Evolutionary conservation across 2,113 vertebrate species (phyloP).

Genomic region (Dasyurus viverrinus): DNA sequence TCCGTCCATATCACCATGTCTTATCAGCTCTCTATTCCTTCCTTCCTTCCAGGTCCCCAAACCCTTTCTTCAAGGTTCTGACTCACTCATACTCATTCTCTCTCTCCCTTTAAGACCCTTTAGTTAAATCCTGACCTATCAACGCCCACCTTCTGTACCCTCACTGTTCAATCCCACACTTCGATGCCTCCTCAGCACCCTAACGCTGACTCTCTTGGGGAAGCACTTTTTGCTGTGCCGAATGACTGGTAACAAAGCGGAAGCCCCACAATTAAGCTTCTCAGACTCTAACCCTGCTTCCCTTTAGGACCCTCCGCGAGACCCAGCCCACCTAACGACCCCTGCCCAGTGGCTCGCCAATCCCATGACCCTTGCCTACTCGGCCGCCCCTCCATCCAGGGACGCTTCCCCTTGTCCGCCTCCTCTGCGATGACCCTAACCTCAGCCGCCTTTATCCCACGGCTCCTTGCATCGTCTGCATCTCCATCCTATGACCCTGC

Average conservation of each 20-base stretch:
- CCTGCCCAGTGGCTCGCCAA: neutral
- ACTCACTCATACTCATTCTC: neutral
- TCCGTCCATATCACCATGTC: neutral
- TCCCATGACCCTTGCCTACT: too few species aligned
- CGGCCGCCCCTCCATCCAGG: too few species aligned
- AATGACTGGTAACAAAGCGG: neutral
- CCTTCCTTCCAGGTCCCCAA: neutral
- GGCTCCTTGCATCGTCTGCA: too few species aligned
- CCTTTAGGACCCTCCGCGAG: too few species aligned
- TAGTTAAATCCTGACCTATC: neutral
- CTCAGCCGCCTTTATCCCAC: neutral
- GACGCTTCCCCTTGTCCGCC: too few species aligned
- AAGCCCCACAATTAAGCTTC: neutral
- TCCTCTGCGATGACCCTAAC: neutral
- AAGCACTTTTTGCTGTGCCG: neutral
- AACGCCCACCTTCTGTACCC: neutral
- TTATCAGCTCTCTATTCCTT: neutral
- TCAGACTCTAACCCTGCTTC: neutral
- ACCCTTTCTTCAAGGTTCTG: neutral
- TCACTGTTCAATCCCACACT: neutral
- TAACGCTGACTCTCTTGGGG: neutral
- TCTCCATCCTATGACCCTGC: neutral
- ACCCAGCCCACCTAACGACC: too few species aligned
- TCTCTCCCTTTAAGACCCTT: neutral
- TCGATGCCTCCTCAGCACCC: neutral